A percentile compares a stretch with the other conserved stretches of the same genome.
These are phyloP conservation scores for Drosophila tanythrix DNA, from an alignment of 2,888 invertebrate species.

Conservation along the genomic window DNA sequence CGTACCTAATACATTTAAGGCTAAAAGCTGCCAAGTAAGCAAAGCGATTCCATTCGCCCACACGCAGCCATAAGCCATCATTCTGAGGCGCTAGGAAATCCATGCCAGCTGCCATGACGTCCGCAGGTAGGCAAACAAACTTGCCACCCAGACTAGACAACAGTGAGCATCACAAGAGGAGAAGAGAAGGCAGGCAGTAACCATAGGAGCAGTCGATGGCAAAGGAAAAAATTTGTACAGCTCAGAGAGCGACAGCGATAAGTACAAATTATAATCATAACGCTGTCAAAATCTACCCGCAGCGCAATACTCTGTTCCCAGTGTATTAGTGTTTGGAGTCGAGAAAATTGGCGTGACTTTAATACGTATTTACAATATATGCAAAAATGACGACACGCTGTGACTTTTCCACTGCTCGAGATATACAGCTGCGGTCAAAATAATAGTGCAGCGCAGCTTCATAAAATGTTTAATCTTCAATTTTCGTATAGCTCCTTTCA, in stretches of 20 bases:
- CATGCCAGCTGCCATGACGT: constrained; percentile 47
- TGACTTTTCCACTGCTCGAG: neutral
- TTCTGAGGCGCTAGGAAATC: constrained; percentile 40
- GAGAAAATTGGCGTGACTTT: neutral
- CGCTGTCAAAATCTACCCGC: neutral
- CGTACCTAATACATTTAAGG: constrained; percentile 54
- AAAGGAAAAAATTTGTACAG: neutral
- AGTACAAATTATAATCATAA: neutral
- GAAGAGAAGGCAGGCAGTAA: neutral
- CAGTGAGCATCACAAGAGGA: neutral
- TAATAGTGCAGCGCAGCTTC: neutral
- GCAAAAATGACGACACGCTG: no score
- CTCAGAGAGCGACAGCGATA: neutral
- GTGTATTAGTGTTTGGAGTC: neutral
- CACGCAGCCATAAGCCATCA: constrained; percentile 10
- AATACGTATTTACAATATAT: neutral
- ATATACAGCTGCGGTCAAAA: neutral
- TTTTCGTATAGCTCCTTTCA: neutral
- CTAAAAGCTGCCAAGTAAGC: constrained; percentile 43
- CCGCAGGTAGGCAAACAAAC: constrained; percentile 42
- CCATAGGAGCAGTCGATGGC: neutral
- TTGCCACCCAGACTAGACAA: constrained; percentile 14
- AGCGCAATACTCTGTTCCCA: neutral
- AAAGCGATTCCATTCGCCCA: constrained; percentile 23
- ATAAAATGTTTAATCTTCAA: neutral